Base-by-base conservation (phyloP, 2,113 vertebrate species). In the Blennius ocellaris region DNA sequence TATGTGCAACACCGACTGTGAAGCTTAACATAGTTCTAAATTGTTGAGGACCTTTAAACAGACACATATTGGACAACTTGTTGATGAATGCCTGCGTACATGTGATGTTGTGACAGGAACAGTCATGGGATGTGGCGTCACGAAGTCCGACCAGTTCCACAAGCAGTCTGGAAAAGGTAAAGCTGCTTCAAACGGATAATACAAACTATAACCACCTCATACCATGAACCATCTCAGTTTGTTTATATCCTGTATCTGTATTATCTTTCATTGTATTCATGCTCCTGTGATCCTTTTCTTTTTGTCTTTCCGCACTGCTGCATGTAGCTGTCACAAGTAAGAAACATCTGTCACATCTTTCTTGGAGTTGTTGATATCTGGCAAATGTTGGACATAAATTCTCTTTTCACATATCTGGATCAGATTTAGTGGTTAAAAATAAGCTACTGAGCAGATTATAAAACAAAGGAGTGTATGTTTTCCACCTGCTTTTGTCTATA, bases 61-160 rank as follows among this genome's bases (percentile, higher is more conserved):
- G 21, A 30, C 21, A 30, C 21, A 30, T 30, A 30, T 2, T 30
- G 21, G 21, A 30, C 21, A 30, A 30, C 21, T 4, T 2, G 21
- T 30, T 30, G 21, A 30, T 30, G 21, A 30, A 30, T 30, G 21
- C 21, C 21, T 9, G n/a, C 8, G 5, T 10, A 17, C 3, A 9
- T 53, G 58, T 65, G 8, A 2, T 6, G n/a, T 57, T 65, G 45
- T 55, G 11, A 43, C 71, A 90, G 85, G 74, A 84, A 77, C 69
- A 89, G 84, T 76, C 86, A 94, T 95, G 94, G 94, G 94, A 91
- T 93, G 94, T 92, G 94, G 94, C 8, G 93, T 93, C 76, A 71
- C 93, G 53, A 94, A 92, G 86, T 89, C 85, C 69, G 65, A 74
- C 78, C 86, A 84, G 36, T 92, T 93, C 82, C 60, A 88, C 71